phyloP scores from a whole-genome alignment of 2,797 vertebrate species.

The Austrolebias charrua region DNA sequence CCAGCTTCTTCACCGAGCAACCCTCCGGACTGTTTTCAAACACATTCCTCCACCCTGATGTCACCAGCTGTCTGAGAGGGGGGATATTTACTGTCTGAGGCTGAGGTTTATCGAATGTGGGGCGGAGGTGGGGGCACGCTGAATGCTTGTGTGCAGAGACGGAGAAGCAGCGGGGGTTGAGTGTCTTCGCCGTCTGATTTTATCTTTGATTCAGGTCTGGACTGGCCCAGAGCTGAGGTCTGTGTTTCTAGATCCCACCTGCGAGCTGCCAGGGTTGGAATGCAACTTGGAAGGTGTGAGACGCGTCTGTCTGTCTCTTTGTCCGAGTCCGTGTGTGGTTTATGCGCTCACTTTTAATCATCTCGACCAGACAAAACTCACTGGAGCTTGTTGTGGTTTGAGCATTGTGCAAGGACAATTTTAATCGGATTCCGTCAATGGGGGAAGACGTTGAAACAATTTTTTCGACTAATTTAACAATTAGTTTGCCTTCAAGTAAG shows the following conservation, averaged over 20 bases:
- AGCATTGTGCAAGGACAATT: conserved; percentile 16
- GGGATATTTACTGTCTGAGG: conserved; percentile 67
- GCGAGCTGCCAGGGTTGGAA: conserved; percentile 24
- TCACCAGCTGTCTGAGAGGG: conserved; percentile 59
- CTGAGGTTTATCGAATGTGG: conserved; percentile 62
- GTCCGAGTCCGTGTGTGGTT: conserved; percentile 28
- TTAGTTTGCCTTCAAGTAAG: conserved; percentile 5
- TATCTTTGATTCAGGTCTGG: conserved; percentile 68
- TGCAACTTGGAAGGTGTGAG: conserved; percentile 45
- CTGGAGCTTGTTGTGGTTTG: conserved; percentile 32
- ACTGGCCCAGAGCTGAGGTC: conserved; percentile 43
- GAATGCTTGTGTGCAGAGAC: conserved; percentile 26
- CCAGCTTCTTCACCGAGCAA: conserved; percentile 1
- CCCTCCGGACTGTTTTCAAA: conserved; percentile 29
- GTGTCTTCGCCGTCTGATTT: conserved; percentile 51
- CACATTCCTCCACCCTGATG: conserved; percentile 70
- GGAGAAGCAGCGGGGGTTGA: not conserved
- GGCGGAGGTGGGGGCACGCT: conserved; percentile 21
- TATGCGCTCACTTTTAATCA: conserved; percentile 10
- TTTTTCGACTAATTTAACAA: conserved; percentile 18
- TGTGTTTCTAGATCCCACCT: conserved; percentile 53
- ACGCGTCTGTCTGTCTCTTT: conserved; percentile 33
- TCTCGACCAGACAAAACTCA: conserved; percentile 8
- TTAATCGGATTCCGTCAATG: conserved; percentile 8
- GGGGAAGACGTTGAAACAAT: conserved; percentile 10